Evolutionary conservation across 2,888 invertebrate species (phyloP), one percentile per base, ranked within the genome.

Genomic region (Himalopsyche japonica): DNA sequence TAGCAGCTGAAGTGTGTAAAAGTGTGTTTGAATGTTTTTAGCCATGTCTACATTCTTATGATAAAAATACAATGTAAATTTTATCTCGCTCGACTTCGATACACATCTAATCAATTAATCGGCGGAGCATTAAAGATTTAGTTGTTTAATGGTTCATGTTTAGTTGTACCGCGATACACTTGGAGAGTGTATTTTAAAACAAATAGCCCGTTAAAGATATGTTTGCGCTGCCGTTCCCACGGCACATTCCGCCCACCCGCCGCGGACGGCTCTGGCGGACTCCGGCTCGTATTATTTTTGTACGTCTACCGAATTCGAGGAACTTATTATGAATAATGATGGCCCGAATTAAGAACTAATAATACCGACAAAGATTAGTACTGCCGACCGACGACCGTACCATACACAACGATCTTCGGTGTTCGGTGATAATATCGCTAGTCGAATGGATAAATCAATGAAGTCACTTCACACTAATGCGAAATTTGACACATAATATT

Each of bases 281-380:
- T 57, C 79, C 48, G 34, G 57, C 57, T 64, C 32, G 34, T 34
- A 34, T 57, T 37, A 70, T 24, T 76, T 82, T 43, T 79, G 30
- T 37, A 79, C 83, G 78, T 64, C 83, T 77, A 57, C 79, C 79
- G 64, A 79, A 78, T 86, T 86, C 86, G 82, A 49, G 64, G 86
- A 86, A 86, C 82, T 85, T 85, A 86, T 86, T 86, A 86, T 86
- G 86, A 86, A 86, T 86, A 86, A 86, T 86, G 86, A 86, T 86
- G 85, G 85, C 85, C 85, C 84, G 82, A 86, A 86, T 86, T 86
- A 86, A 85, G 85, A 85, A 84, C 85, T 85, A 86, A 86, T 86
- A 85, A 84, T 82, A 82, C 86, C 86, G 85, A 85, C 85, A 86
- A 86, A 86, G 86, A 80, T 83, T 80, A 85, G 80, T 77, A 34